Evolutionary conservation across 1,140 invertebrate genomes (phyloP).

Genomic region (Homalodisca vitripennis): DNA sequence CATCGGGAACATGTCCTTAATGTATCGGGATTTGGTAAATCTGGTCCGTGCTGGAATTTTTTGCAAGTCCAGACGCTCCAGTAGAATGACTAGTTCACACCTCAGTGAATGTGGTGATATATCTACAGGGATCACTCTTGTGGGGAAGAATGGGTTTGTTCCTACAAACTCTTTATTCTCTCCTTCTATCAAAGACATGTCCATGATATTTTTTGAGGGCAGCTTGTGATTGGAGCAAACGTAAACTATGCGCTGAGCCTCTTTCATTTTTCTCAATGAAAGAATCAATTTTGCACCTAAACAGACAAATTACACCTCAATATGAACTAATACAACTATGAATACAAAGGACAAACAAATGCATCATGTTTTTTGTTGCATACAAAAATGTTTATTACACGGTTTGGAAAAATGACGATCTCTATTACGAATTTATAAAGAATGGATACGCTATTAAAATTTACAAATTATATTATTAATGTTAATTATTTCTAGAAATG

Average conservation of each 20-base stretch:
- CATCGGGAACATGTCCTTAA: too few species aligned
- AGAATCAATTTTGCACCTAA: slow-evolving; percentile 75
- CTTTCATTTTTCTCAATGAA: slow-evolving; percentile 69
- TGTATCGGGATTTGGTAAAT: too few species aligned
- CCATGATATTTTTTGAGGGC: slow-evolving; percentile 87
- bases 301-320: too few species aligned
- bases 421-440: too few species aligned
- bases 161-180: slow-evolving; percentile 41
- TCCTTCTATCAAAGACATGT: slow-evolving; percentile 54
- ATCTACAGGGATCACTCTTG: slow-evolving; percentile 82
- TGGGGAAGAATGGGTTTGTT: slow-evolving; percentile 68
- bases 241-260: slow-evolving; percentile 80
- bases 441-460: too few species aligned
- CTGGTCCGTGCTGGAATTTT: slow-evolving; percentile 16
- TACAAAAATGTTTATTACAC: too few species aligned
- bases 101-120: slow-evolving; percentile 94
- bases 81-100: slow-evolving; percentile 81
- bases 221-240: slow-evolving; percentile 87
- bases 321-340: too few species aligned
- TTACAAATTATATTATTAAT: too few species aligned
- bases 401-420: too few species aligned
- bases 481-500: too few species aligned
- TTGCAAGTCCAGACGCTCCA: slow-evolving; percentile 58
- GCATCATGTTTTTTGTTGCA: too few species aligned
- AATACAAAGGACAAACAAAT: too few species aligned